Conservation (phyloP, 2,888 invertebrate genomes). For the Notodonta ziczac region DNA sequence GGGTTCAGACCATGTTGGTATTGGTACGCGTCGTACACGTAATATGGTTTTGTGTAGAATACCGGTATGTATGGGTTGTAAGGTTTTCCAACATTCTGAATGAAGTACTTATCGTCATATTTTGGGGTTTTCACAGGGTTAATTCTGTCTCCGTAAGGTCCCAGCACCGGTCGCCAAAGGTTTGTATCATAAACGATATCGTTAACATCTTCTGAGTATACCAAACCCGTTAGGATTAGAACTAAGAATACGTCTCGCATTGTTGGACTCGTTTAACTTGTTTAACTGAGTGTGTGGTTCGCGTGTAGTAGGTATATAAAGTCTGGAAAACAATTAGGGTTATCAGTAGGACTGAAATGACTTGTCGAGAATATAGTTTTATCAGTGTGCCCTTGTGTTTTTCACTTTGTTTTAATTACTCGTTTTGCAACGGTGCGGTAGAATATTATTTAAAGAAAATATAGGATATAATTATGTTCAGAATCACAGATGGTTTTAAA, state of each 20-base stretch:
- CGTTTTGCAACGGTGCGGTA: neutral
- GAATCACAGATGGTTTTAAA: no score
- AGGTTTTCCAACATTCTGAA: constrained; percentile 37
- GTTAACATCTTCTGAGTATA: constrained; percentile 16
- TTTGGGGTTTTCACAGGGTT: constrained; percentile 50
- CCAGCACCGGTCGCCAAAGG: constrained; percentile 48
- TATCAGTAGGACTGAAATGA: constrained; percentile 39
- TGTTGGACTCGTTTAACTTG: constrained; percentile 1
- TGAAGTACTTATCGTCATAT: constrained; percentile 50
- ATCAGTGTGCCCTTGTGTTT: constrained; percentile 25
- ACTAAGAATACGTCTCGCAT: constrained; percentile 28
- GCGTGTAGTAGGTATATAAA: constrained; percentile 20
- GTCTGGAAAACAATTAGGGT: constrained; percentile 35
- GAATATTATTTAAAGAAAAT: no score
- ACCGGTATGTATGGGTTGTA: constrained; percentile 44
- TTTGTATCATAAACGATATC: constrained; percentile 21
- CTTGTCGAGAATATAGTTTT: constrained; percentile 22
- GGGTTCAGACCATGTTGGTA: constrained; percentile 37
- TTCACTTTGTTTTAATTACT: constrained; percentile 16
- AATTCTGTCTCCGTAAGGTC: constrained; percentile 43
- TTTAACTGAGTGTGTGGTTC: neutral
- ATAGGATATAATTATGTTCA: no score
- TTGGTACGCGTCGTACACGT: constrained; percentile 38
- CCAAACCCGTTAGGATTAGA: constrained; percentile 20
- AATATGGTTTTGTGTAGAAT: constrained; percentile 54